A percentile compares a stretch with the other conserved stretches of the same genome.
Conservation (phyloP, 1,140 invertebrate genomes). For the Drosophila persimilis region DNA sequence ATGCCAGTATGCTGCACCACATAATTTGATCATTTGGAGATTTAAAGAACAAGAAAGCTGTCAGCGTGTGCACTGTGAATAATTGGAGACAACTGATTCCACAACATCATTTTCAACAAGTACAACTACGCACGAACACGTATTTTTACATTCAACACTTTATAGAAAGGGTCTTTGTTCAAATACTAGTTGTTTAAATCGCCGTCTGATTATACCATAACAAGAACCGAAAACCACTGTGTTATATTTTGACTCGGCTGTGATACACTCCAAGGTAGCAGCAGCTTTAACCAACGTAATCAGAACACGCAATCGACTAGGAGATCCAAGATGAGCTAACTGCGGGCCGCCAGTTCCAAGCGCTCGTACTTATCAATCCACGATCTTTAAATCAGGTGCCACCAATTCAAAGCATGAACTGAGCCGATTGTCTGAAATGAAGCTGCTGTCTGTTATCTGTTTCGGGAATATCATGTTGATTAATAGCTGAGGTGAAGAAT, state of each 20-base stretch:
- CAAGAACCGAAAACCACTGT: conserved; percentile 55
- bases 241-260: conserved; percentile 24
- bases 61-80: conserved; percentile 29
- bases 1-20: conserved; percentile 68
- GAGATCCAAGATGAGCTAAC: too few species aligned
- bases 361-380: too few species aligned
- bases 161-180: conserved; percentile 57
- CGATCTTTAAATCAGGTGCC: too few species aligned
- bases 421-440: too few species aligned
- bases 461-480: too few species aligned
- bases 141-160: conserved; percentile 51
- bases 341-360: too few species aligned
- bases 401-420: too few species aligned
- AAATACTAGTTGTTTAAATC: conserved; percentile 67
- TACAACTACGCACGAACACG: conserved; percentile 23
- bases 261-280: too few species aligned
- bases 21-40: conserved; percentile 73
- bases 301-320: too few species aligned
- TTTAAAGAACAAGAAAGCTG: conserved; percentile 62
- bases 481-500: background rate
- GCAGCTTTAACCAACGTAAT: too few species aligned
- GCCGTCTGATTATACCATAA: conserved; percentile 74
- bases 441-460: too few species aligned
- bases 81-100: conserved; percentile 19
- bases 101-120: conserved; percentile 14